Percentiles rank a stretch among this genome's conserved stretches.
Evolutionary conservation across 2,888 invertebrate genomes (phyloP).

Genomic region (Panopea generosa): DNA sequence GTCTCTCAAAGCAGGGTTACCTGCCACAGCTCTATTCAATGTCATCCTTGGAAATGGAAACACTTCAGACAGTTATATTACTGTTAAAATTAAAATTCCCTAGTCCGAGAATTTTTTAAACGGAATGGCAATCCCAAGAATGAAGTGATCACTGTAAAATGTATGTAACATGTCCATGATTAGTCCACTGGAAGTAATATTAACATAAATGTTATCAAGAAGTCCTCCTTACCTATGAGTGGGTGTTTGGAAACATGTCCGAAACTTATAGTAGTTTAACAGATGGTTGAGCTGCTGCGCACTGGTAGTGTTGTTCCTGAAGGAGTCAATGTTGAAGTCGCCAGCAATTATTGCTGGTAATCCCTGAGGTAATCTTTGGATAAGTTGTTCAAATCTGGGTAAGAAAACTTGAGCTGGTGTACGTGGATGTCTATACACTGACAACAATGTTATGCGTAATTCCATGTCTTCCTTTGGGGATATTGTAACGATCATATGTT

Average conservation of each 20-base stretch:
- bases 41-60: no score
- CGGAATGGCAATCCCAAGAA: constrained; percentile 1
- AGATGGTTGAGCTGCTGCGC: constrained; percentile 2
- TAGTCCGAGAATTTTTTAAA: neutral
- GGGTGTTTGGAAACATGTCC: neutral
- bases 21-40: no score
- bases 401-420: constrained; percentile 7
- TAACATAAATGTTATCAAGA: constrained; percentile 14
- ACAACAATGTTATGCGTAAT: neutral
- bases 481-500: neutral
- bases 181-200: constrained; percentile 1
- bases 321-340: constrained; percentile 24
- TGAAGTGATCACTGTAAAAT: constrained; percentile 13
- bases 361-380: neutral
- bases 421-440: constrained; percentile 7
- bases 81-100: no score
- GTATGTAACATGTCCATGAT: neutral
- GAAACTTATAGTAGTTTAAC: constrained; percentile 8
- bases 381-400: neutral
- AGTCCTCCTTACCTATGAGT: constrained; percentile 24
- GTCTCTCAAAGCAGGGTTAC: no score
- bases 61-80: no score
- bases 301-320: neutral
- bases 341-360: constrained; percentile 9
- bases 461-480: neutral